phyloP scores from a whole-genome alignment of 92 coral and sea anemone species.

The Epizoanthus fatuus region DNA sequence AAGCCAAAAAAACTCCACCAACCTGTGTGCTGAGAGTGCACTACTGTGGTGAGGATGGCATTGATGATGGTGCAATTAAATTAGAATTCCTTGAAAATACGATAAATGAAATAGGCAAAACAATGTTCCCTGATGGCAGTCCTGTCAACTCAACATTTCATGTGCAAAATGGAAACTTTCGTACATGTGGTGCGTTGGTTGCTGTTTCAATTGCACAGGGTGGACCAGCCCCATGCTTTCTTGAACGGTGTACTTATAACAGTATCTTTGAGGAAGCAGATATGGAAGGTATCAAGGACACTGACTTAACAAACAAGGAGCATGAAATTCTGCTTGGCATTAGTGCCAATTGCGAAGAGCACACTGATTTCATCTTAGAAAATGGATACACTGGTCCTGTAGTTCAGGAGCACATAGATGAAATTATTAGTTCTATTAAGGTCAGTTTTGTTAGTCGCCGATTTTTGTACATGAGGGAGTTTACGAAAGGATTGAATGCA shows the following conservation, averaged over 20 bases:
- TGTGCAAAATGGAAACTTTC: slow-evolving; percentile 56
- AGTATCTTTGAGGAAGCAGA: slow-evolving; percentile 47
- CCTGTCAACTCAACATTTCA: slow-evolving; percentile 55
- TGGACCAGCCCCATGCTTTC: slow-evolving; percentile 57
- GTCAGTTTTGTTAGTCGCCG: slow-evolving; percentile 60
- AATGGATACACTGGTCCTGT: slow-evolving; percentile 46
- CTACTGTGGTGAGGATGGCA: slow-evolving; percentile 50
- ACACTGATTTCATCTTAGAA: slow-evolving; percentile 41
- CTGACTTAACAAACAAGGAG: slow-evolving; percentile 52
- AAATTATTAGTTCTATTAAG: slow-evolving; percentile 53
- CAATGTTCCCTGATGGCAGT: slow-evolving; percentile 54
- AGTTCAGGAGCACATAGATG: slow-evolving; percentile 31
- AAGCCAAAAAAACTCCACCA: slow-evolving; percentile 49
- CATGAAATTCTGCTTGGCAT: slow-evolving; percentile 24
- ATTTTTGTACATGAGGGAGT: slow-evolving; percentile 51
- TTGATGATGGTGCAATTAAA: slow-evolving; percentile 56
- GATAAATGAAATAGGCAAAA: slow-evolving; percentile 41
- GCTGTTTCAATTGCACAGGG: slow-evolving; percentile 60
- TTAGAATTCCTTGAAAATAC: slow-evolving; percentile 53
- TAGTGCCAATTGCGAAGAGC: slow-evolving; percentile 33
- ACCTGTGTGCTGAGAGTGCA: slow-evolving; percentile 35
- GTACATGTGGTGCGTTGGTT: slow-evolving; percentile 57
- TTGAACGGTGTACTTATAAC: slow-evolving; percentile 41
- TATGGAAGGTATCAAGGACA: slow-evolving; percentile 30
- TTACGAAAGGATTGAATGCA: slow-evolving; percentile 41